A percentile compares a stretch with the other conserved stretches of the same genome.
These are phyloP conservation scores for Cenopis cana DNA, from an alignment of 2,888 invertebrate species.

Conservation along the genomic window DNA sequence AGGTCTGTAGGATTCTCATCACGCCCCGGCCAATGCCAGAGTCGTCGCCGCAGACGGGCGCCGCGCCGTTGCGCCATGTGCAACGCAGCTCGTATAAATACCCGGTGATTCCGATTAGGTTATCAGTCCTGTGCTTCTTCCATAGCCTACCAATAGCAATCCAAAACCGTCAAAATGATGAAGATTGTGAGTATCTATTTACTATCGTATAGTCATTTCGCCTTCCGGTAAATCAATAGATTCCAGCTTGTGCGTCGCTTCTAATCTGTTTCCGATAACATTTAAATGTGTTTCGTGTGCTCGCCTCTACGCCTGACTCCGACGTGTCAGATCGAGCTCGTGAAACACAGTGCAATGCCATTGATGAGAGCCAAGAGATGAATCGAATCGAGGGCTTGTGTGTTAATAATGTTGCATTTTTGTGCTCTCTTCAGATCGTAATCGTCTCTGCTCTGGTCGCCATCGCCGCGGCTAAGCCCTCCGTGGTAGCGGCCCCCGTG, in stretches of 20 bases:
- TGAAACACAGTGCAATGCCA: not conserved
- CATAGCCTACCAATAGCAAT: slow-evolving; percentile 58
- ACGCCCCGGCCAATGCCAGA: slow-evolving; percentile 78
- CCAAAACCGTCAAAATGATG: slow-evolving; percentile 71
- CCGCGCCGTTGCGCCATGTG: slow-evolving; percentile 61
- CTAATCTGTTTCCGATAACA: not conserved
- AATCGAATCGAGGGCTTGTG: not conserved
- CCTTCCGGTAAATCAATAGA: not conserved
- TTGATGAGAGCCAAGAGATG: not conserved
- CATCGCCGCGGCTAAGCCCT: slow-evolving; percentile 71
- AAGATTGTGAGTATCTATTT: slow-evolving; percentile 72
- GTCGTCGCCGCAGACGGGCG: slow-evolving; percentile 56
- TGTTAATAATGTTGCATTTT: not conserved
- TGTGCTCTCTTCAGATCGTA: slow-evolving; percentile 61
- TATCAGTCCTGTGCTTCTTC: slow-evolving; percentile 65
- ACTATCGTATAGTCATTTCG: not conserved
- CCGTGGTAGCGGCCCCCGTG: slow-evolving; percentile 62
- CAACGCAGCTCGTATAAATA: slow-evolving; percentile 64
- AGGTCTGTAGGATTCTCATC: slow-evolving; percentile 64
- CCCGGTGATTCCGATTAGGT: slow-evolving; percentile 51
- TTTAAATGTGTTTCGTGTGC: not conserved
- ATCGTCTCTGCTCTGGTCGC: slow-evolving; percentile 71
- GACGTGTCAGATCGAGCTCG: not conserved
- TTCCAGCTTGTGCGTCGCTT: not conserved
- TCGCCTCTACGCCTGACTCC: not conserved